Percentiles rank a stretch among this genome's conserved stretches.
Conservation (phyloP, 2,113 vertebrate species). For the Festucalex cinctus region DNA sequence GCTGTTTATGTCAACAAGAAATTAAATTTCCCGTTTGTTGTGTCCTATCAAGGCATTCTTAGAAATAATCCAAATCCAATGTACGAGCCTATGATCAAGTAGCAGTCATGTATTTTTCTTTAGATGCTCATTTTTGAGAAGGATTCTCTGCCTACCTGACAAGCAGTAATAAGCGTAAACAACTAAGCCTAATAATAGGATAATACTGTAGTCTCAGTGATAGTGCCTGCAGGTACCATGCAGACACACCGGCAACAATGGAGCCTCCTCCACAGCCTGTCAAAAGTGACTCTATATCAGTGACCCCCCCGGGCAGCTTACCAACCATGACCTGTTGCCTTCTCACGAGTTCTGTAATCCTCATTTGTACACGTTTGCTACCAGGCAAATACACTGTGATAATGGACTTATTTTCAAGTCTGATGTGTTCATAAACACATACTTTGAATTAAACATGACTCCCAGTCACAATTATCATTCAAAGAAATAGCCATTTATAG, state of each 20-base stretch:
- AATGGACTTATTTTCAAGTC: constrained; percentile 73
- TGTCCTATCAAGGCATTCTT: constrained; percentile 56
- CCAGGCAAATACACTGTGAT: constrained; percentile 68
- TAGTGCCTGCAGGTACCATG: constrained; percentile 76
- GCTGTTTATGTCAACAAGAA: constrained; percentile 48
- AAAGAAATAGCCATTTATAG: constrained; percentile 56
- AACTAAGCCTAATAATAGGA: constrained; percentile 84
- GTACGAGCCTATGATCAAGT: constrained; percentile 63
- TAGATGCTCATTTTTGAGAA: constrained; percentile 65
- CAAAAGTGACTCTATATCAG: constrained; percentile 74
- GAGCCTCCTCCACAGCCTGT: constrained; percentile 78
- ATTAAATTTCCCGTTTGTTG: constrained; percentile 57
- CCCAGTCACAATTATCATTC: constrained; percentile 58
- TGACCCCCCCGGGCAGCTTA: constrained; percentile 74
- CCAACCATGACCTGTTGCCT: constrained; percentile 76
- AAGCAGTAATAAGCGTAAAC: constrained; percentile 77
- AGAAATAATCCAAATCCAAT: constrained; percentile 63
- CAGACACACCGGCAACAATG: constrained; percentile 75
- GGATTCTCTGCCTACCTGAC: constrained; percentile 78
- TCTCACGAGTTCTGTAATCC: constrained; percentile 72
- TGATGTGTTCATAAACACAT: constrained; percentile 54
- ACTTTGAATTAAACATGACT: constrained; percentile 61
- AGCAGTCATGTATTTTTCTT: constrained; percentile 59
- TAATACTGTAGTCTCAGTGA: constrained; percentile 76
- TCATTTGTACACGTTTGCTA: constrained; percentile 71